Conservation (phyloP, 2,797 vertebrate species). For the Ataeniobius toweri region DNA sequence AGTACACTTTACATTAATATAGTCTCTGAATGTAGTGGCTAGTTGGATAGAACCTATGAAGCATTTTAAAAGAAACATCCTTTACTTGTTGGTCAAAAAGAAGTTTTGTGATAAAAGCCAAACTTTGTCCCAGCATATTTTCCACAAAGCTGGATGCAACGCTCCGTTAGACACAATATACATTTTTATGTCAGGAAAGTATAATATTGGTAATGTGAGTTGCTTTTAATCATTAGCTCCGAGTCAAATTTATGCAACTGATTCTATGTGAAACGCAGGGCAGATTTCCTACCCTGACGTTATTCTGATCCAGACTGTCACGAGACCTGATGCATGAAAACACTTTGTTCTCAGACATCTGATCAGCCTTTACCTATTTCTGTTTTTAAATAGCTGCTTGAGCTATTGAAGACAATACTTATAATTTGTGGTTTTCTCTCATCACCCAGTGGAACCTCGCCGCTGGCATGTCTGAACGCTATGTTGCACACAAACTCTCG, state of each 20-base stretch:
- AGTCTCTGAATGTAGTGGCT: too few species aligned
- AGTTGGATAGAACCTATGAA: too few species aligned
- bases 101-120: too few species aligned
- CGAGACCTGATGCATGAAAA: constrained; percentile 47
- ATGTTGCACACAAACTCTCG: constrained; percentile 99
- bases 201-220: constrained; percentile 3
- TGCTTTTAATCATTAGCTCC: constrained; percentile 5
- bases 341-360: constrained; percentile 39
- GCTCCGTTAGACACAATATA: constrained; percentile 29
- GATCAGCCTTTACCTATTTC: constrained; percentile 32
- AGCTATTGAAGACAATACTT: constrained; percentile 41
- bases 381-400: constrained; percentile 23
- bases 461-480: constrained; percentile 96
- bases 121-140: too few species aligned
- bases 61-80: too few species aligned
- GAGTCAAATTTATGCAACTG: constrained; percentile 39
- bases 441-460: constrained; percentile 90
- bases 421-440: constrained; percentile 54
- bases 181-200: constrained; percentile 15
- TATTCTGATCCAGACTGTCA: constrained; percentile 38
- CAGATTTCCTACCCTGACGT: constrained; percentile 1
- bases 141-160: too few species aligned
- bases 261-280: constrained; percentile 23
- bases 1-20: too few species aligned
- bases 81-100: too few species aligned